A percentile compares a stretch with the other conserved stretches of the same genome.
phyloP scores from a whole-genome alignment of 2,797 vertebrate genomes.

The Morelia viridis region DNA sequence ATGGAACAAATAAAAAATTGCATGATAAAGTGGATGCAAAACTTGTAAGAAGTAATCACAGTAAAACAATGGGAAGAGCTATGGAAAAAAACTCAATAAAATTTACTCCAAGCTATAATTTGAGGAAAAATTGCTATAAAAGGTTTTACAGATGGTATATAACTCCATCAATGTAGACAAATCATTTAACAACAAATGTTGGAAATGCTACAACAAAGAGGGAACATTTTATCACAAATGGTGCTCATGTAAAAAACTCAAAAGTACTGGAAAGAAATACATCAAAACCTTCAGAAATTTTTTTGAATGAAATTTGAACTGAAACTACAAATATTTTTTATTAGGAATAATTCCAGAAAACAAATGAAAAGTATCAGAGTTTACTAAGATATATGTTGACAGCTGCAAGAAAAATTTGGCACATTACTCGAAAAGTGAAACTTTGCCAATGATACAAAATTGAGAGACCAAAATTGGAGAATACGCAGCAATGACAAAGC shows the following conservation, averaged over 20 bases:
- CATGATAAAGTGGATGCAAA: background rate
- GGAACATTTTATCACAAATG: background rate
- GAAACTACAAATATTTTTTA: background rate
- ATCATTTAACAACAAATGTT: background rate
- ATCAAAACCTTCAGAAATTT: background rate
- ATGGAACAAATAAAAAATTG: background rate
- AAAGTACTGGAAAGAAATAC: background rate
- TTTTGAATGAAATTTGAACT: background rate
- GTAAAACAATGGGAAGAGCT: background rate
- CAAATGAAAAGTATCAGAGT: background rate
- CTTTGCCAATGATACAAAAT: background rate
- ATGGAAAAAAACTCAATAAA: background rate
- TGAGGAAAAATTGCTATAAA: background rate
- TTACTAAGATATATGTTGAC: background rate
- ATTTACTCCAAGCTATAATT: background rate
- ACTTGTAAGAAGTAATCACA: background rate
- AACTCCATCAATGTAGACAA: background rate
- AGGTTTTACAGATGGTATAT: background rate
- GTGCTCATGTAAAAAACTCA: background rate
- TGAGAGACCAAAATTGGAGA: background rate
- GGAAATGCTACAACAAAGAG: background rate
- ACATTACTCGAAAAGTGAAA: background rate
- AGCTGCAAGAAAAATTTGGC: background rate
- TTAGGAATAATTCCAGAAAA: background rate
- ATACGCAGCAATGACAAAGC: background rate